Conservation (phyloP, 2,113 vertebrate genomes). For the Lepus americanus region DNA sequence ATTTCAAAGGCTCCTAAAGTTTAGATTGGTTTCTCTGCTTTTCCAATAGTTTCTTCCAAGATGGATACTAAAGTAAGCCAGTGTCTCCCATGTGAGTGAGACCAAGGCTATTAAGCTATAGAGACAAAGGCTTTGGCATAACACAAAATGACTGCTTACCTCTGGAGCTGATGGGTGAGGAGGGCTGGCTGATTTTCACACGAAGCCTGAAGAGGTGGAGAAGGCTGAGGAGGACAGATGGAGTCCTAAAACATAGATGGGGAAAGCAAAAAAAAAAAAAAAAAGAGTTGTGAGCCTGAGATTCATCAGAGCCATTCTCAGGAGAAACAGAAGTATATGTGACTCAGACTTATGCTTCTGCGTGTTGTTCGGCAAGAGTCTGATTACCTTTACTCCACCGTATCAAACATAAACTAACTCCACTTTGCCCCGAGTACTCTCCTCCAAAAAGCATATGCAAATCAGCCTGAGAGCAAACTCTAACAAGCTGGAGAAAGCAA, state of each 20-base stretch:
- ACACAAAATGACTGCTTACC: conserved; percentile 85
- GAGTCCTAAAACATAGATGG: conserved; percentile 85
- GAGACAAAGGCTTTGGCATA: neutral
- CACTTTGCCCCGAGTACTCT: conserved; percentile 24
- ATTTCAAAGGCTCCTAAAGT: neutral
- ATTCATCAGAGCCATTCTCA: neutral
- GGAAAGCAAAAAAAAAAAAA: neutral
- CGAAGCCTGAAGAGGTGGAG: conserved; percentile 92
- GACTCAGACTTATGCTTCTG: neutral
- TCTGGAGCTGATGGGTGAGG: conserved; percentile 99
- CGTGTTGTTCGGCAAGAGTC: neutral
- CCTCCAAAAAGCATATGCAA: conserved; percentile 48
- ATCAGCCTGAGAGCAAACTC: conserved; percentile 6
- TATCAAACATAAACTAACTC: neutral
- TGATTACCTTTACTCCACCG: conserved; percentile 16
- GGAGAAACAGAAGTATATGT: conserved; percentile 67
- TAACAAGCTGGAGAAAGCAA: neutral
- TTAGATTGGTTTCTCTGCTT: neutral
- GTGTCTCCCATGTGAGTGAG: neutral
- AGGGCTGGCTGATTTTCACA: conserved; percentile 98
- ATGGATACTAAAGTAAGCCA: neutral
- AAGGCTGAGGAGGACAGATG: conserved; percentile 89
- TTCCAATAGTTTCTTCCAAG: neutral
- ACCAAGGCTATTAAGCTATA: neutral
- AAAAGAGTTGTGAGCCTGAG: neutral